Base-by-base conservation (phyloP, 2,888 invertebrate genomes). In the Drosophila nr. perissopoda region DNA sequence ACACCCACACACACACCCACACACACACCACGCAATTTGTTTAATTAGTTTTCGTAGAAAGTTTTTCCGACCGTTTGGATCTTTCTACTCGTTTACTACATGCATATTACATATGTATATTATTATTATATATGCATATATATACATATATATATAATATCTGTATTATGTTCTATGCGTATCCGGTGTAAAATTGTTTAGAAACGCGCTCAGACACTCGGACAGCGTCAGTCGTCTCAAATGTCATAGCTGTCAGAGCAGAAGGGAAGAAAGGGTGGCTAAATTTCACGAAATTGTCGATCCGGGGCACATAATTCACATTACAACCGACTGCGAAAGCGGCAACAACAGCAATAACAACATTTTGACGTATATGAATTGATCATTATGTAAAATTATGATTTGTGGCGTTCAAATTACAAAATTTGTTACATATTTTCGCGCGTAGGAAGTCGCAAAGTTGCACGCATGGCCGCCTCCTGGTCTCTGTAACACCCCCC, bases 301-400 rank as follows among this genome's bases (percentile, higher is more conserved):
- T 67, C 48, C 69, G 71, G 48, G 60, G 33, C 58, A 70, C 82
- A 86, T 81, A 86, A 88, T 69, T 81, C 82, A 79, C 74, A 74
- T 64, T 59, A 61, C 66, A 64, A 58, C 54, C 72, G 54, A 67
- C 68, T 54, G 74, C 36, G 49, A 64, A 54, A 40, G 29, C 51
- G 54, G 16, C 53, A 25, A 31, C 51, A 31, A 29, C 38, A n/a
- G 16, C 67, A 36, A 52, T 57, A 76, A 71, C 78, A 74, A 75
- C 78, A 73, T 80, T 88, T 82, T 81, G 89, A 90, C 88, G 74
- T 85, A 80, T 87, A 89, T 89, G 89, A 90, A 90, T 90, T 89
- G 89, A 89, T 89, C 90, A 89, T 89, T 88, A 90, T 88, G 87
- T 82, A 83, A 89, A 89, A 89, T 89, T 73, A 90, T 89, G 89